Percentiles rank a stretch among this genome's conserved stretches.
Evolutionary conservation across 1,140 invertebrate species (phyloP).

Genomic region (Drosophila orosa): DNA sequence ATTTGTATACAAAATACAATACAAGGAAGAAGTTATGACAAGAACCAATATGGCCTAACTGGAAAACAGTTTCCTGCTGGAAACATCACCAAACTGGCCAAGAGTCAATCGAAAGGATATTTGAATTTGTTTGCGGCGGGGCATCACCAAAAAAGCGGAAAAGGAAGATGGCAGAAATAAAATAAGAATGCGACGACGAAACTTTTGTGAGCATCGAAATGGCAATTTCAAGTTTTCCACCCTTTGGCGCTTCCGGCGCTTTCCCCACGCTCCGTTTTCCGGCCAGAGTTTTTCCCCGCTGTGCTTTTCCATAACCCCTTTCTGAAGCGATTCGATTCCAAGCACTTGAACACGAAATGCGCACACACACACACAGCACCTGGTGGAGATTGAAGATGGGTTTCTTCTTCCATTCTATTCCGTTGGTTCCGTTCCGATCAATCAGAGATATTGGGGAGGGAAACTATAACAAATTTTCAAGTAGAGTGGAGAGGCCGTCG

Average conservation of each 20-base stretch:
- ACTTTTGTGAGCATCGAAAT: constrained; percentile 50
- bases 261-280: not conserved
- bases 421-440: constrained; percentile 19
- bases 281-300: not conserved
- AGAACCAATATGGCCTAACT: not conserved
- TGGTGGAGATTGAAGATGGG: constrained; percentile 35
- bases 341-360: constrained; percentile 49
- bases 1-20: not conserved
- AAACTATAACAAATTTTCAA: constrained; percentile 53
- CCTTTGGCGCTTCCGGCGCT: constrained; percentile 17
- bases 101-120: constrained; percentile 47
- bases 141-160: constrained; percentile 13
- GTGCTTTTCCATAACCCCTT: constrained; percentile 21
- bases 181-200: constrained; percentile 25
- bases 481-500: constrained; percentile 24
- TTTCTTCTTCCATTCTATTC: constrained; percentile 8
- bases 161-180: constrained; percentile 23
- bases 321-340: constrained; percentile 22
- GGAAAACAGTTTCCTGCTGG: not conserved
- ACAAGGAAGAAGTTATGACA: too few species aligned
- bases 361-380: constrained; percentile 16
- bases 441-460: constrained; percentile 15
- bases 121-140: constrained; percentile 37
- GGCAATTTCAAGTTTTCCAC: constrained; percentile 65
- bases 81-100: constrained; percentile 2